phyloP scores from a whole-genome alignment of 2,888 invertebrate species.

The Lasioglossum malachurum region DNA sequence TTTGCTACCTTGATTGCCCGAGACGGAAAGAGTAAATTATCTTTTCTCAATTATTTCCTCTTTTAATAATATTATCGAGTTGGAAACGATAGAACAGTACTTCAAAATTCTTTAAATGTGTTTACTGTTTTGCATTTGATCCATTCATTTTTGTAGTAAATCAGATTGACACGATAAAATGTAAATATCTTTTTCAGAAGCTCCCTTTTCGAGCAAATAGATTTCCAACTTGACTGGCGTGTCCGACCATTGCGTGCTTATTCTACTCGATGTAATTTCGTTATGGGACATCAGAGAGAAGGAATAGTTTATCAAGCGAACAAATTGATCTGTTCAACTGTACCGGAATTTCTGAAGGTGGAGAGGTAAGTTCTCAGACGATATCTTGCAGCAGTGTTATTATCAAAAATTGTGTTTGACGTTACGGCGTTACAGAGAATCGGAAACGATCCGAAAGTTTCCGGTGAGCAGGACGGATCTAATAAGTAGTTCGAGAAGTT shows the following conservation, averaged over 20 bases:
- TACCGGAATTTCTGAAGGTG: too few species aligned
- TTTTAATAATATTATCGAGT: too few species aligned
- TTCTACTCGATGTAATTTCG: background rate
- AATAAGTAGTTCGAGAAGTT: constrained; percentile 4
- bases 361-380: too few species aligned
- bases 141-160: too few species aligned
- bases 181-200: background rate
- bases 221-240: background rate
- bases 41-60: too few species aligned
- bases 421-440: background rate
- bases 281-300: background rate
- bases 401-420: background rate
- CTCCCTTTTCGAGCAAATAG: background rate
- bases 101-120: too few species aligned
- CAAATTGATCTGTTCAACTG: background rate
- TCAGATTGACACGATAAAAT: background rate
- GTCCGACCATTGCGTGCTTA: background rate
- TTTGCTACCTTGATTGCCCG: too few species aligned
- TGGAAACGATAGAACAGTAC: too few species aligned
- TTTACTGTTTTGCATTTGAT: too few species aligned
- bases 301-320: background rate
- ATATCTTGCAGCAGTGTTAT: background rate
- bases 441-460: constrained; percentile 1
- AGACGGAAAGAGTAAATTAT: too few species aligned
- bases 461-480: background rate